phyloP scores from a whole-genome alignment of 1,140 invertebrate species.

The Ericerus pela region DNA sequence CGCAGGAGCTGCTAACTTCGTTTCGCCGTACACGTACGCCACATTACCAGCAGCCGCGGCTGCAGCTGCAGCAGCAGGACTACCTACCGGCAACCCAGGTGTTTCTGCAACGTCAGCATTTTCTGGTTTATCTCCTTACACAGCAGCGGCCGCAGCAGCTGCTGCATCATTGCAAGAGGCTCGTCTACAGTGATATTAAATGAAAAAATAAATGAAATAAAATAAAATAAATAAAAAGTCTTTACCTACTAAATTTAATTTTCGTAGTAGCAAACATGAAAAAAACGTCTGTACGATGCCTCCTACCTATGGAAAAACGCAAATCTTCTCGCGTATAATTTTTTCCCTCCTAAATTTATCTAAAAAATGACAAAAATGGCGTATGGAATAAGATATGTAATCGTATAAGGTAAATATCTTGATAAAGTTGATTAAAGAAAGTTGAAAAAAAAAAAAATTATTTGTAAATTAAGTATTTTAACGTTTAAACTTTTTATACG shows the following conservation, averaged over 20 bases:
- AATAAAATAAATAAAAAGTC: too few relatives aligned
- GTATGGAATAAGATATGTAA: too few relatives aligned
- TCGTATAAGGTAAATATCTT: too few relatives aligned
- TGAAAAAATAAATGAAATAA: too few relatives aligned
- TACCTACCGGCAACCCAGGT: constrained; percentile 21
- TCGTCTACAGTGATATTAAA: constrained; percentile 27
- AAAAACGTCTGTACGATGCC: neutral
- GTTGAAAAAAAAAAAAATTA: too few relatives aligned
- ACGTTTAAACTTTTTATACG: too few relatives aligned
- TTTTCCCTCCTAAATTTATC: neutral
- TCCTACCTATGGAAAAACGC: neutral
- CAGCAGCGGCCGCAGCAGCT: constrained; percentile 25
- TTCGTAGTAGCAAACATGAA: neutral
- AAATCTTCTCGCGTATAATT: neutral
- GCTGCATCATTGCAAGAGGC: constrained; percentile 28
- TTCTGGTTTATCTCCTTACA: constrained; percentile 26
- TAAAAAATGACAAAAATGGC: constrained; percentile 3
- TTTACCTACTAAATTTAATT: neutral
- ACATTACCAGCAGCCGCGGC: constrained; percentile 23
- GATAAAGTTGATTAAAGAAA: too few relatives aligned
- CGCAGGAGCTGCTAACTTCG: constrained; percentile 27
- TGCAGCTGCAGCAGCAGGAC: constrained; percentile 14
- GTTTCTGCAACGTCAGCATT: constrained; percentile 23
- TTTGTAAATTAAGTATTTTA: too few relatives aligned
- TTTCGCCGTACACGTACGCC: constrained; percentile 28